phyloP scores from a whole-genome alignment of 37 sponge, comb jelly and placozoan genomes.

The Ephydatia muelleri region DNA sequence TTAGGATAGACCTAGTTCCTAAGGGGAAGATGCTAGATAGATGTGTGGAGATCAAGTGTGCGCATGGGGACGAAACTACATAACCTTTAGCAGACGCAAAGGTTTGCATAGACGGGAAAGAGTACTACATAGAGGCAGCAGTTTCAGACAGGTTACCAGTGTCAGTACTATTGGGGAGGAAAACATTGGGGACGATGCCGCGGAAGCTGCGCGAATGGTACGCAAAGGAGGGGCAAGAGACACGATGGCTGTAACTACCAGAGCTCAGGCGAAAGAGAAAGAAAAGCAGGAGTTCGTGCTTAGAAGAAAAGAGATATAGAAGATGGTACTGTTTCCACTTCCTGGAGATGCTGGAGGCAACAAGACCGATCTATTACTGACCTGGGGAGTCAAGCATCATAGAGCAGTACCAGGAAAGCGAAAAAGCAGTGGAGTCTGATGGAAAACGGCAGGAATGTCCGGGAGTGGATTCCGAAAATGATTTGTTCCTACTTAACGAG shows the following conservation, averaged over 20 bases:
- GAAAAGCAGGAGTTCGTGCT: not conserved
- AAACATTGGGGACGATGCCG: constrained; percentile 8
- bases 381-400: no score
- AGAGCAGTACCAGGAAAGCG: no score
- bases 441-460: no score
- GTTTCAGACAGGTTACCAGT: constrained; percentile 18
- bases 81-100: constrained; percentile 35
- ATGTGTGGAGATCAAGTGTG: constrained; percentile 18
- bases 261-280: constrained; percentile 2
- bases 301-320: not conserved
- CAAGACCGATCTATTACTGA: no score
- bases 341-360: no score
- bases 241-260: constrained; percentile 18
- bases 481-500: no score
- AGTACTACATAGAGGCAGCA: constrained; percentile 8
- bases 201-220: no score
- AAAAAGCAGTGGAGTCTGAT: no score
- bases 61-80: constrained; percentile 16
- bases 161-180: constrained; percentile 29
- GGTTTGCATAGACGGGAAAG: constrained; percentile 2
- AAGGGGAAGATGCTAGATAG: not conserved
- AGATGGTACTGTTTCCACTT: no score
- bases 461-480: no score
- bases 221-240: not conserved
- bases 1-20: constrained; percentile 24